Base-by-base conservation (phyloP, 2,888 invertebrate species). In the Hoplodrina blanda region DNA sequence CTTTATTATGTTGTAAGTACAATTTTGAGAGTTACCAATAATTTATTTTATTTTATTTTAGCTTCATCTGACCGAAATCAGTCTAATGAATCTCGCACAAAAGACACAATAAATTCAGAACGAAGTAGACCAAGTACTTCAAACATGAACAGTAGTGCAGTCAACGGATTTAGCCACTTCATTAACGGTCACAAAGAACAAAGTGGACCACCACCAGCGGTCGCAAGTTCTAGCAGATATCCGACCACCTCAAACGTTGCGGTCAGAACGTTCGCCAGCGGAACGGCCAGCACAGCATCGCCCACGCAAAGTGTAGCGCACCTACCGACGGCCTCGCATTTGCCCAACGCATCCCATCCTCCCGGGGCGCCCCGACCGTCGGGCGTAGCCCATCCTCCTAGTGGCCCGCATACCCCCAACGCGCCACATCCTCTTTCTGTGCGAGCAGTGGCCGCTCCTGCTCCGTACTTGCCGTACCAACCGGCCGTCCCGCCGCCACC, bases 401-500 rank as follows among this genome's bases (percentile, higher is more conserved):
- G 11, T 30, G 54, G 19, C 46, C 30, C 41, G 25, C 73, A 41
- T 49, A 37, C 61, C 20, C 11, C 69, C 11, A 62, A 50, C 44
- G 62, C 59, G 8, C 19, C 62, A 0, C 79, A 62, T 41, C 25
- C 65, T 19, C 44, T 49, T 15, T 25, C 55, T 44, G 68, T 69
- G n/a, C 63, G 70, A 33, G 61, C 78, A 4, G 71, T 75, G 30
- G 56, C 62, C 3, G 64, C 74, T 13, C 73, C 79, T 11, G 52
- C 79, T 5, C 17, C 56, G 19, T 87, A 81, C 52, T 30, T 81
- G 44, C 70, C 75, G 5, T 87, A 73, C 59, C 85, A 85, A 44
- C 75, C 83, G 5, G 70, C 75, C 17, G 69, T 81, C 6, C 85
- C 82, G 17, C 88, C 87, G n/a, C 88, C 83, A n/a, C 55, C 71